Base-by-base conservation (phyloP, 53 echinoderm and acorn worm species). In the Antedon mediterranea region DNA sequence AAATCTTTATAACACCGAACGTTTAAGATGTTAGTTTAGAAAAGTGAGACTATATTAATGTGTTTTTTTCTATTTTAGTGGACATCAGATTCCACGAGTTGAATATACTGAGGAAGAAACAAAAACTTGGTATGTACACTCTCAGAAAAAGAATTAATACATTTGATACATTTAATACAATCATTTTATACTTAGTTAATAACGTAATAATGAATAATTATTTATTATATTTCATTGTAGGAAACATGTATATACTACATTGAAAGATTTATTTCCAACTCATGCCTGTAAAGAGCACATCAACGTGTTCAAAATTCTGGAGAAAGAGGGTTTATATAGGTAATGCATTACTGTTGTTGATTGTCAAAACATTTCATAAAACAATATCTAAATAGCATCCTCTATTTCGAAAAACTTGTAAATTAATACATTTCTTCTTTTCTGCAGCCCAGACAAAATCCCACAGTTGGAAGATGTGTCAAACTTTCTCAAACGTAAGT, bases 271-370 rank as follows among this genome's bases (percentile, higher is more conserved):
- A 0, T 93, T 89, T 33, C 82, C 88, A 14, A 98, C 92, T 57
- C 91, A 92, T 78, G 98, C 98, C 34, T 98, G 98, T 76, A 86
- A 89, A 74, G 89, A 92, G 83, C 90, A 90, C 82, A 85, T 85
- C 28, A 80, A 76, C 18, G 87, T 84, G 20, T 98, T 98, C 70
- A 78, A 75, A 42, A 78, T 76, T 43, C 78, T 98, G 15, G 92
- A 98, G 76, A 88, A 92, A 29, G 85, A 76, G 33, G 92, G 92
- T 3, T 43, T 98, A 20, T 98, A 92, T 88, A 92, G 90, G 98
- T 98, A 82, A 79, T 4, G 28, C 20, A n/a, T n/a, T n/a, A n/a
- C n/a, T n/a, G n/a, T n/a, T n/a, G n/a, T n/a, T n/a, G n/a, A n/a
- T n/a, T n/a, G n/a, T n/a, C n/a, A n/a, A n/a, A n/a, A n/a, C 37